Percentiles rank a stretch among this genome's conserved stretches.
Conservation (phyloP, 2,113 vertebrate genomes). For the Lathamus discolor region DNA sequence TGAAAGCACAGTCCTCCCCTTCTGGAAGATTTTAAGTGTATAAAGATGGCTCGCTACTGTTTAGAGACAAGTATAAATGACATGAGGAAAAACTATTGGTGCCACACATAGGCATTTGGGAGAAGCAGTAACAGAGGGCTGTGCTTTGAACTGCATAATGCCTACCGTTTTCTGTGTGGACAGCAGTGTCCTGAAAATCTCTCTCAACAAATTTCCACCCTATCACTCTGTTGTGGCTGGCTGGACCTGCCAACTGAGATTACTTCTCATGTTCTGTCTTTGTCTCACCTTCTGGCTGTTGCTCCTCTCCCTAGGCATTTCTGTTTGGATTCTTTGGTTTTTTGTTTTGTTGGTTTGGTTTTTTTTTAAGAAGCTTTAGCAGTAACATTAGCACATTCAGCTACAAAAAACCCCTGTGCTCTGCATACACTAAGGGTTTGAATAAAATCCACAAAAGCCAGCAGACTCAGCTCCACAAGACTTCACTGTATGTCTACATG, state of each 20-base stretch:
- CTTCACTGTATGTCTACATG: not conserved
- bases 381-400: not conserved
- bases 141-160: conserved; percentile 19
- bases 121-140: not conserved
- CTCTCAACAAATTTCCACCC: conserved; percentile 19
- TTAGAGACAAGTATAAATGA: not conserved
- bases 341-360: not conserved
- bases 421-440: not conserved
- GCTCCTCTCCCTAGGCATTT: conserved; percentile 23
- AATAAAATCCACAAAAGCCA: not conserved
- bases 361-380: not conserved
- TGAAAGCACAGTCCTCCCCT: not conserved
- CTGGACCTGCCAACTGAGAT: conserved; percentile 57
- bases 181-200: not conserved
- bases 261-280: conserved; percentile 46
- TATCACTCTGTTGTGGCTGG: conserved; percentile 32
- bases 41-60: not conserved
- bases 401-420: not conserved
- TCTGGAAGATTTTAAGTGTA: not conserved
- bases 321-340: conserved; percentile 1
- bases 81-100: not conserved
- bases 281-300: conserved; percentile 48
- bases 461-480: not conserved
- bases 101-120: not conserved
- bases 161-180: not conserved